phyloP scores from a whole-genome alignment of 2,113 vertebrate genomes.

The Alligator sinensis region DNA sequence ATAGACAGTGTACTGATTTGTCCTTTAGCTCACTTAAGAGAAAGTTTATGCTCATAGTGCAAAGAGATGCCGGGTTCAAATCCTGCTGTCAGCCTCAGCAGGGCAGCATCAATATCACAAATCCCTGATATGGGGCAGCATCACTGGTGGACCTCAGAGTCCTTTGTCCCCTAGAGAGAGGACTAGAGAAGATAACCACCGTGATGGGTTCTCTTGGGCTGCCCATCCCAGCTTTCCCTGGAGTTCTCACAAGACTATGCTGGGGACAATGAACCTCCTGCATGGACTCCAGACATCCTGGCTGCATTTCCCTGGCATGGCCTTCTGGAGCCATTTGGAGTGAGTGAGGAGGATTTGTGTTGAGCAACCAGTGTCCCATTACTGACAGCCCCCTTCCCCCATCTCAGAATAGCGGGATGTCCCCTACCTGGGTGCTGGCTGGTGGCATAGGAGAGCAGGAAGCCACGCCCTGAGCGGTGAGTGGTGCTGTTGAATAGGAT shows the following conservation, averaged over 20 bases:
- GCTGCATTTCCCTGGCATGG: too few species aligned
- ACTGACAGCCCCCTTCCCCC: not conserved
- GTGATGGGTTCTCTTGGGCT: not conserved
- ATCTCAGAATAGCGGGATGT: fast-evolving
- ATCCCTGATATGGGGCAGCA: not conserved
- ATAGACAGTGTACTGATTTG: too few species aligned
- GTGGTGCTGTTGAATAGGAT: conserved; percentile 82
- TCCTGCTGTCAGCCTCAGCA: not conserved
- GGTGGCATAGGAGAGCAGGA: conserved; percentile 88
- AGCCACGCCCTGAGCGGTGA: conserved; percentile 87
- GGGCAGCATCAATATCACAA: not conserved
- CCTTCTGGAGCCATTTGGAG: not conserved
- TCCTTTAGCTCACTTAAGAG: too few species aligned
- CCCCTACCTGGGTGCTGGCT: conserved; percentile 83
- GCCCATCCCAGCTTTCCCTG: not conserved
- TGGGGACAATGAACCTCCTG: not conserved
- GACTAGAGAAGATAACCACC: not conserved
- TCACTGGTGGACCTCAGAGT: not conserved
- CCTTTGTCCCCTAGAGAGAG: not conserved
- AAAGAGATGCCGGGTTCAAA: not conserved
- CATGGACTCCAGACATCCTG: not conserved
- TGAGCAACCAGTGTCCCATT: not conserved
- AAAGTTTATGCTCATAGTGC: too few species aligned
- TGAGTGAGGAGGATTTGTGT: not conserved
- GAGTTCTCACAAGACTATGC: not conserved